Base-by-base conservation (phyloP, 2,888 invertebrate genomes). In the Electrophaes corylata region DNA sequence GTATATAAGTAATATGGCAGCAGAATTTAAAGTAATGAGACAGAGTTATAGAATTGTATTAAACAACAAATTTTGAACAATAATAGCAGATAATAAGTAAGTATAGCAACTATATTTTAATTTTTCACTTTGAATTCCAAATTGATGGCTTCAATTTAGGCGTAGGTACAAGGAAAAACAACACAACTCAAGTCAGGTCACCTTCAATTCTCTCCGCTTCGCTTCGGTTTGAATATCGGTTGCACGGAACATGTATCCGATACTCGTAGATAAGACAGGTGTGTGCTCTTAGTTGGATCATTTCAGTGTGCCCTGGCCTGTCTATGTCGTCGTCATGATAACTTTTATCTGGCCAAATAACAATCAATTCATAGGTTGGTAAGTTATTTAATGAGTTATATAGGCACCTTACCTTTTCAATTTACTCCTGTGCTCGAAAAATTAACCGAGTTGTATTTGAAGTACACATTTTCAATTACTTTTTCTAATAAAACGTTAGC, bases 261-360 rank as follows among this genome's bases (percentile, higher is more conserved):
- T 46, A n/a, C n/a, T n/a, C n/a, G n/a, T n/a, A 52, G 55, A 56
- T 48, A 16, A 19, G 35, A 58, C 62, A 62, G 62, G 62, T 62
- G 57, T 62, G 57, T 45, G 12, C 31, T 41, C 26, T 41, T 18
- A 14, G 33, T 53, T 14, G 33, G n/a, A 35, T 33, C 41, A 47
- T 53, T 35, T 54, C 47, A 43, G 26, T 29, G 46, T 37, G 49
- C 46, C n/a, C n/a, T n/a, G n/a, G n/a, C n/a, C 46, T 57, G 45
- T 46, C 35, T 51, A 51, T 39, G 47, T 44, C 31, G 51, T 29
- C 12, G 29, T 40, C 12, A 3, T 19, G 19, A 40, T 47, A 33
- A 35, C 14, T 10, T 37, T 18, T 35, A 35, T 35, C 14, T 35
- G 26, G 26, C 8, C 26, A 26, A 26, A 26, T 6, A 26, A 26